phyloP scores from a whole-genome alignment of 1,140 invertebrate genomes.

The Drosophila gunungcola region DNA sequence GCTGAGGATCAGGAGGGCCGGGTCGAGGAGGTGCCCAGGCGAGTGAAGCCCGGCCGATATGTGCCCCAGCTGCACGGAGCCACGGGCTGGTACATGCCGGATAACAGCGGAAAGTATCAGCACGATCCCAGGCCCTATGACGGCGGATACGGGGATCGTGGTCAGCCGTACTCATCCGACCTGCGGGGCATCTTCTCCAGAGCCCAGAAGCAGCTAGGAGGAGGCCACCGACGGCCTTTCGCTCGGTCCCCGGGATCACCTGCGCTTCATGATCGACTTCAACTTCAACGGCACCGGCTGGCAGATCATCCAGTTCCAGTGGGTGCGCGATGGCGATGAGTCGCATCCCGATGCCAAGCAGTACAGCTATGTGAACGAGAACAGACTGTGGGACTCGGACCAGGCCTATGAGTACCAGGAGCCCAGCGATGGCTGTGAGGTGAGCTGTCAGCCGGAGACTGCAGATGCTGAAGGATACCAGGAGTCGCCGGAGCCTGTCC shows the following conservation, averaged over 20 bases:
- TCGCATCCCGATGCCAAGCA: slow-evolving; percentile 37
- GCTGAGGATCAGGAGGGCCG: slow-evolving; percentile 3
- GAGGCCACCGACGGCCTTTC: slow-evolving; percentile 29
- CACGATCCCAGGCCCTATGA: slow-evolving; percentile 77
- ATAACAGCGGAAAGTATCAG: slow-evolving; percentile 76
- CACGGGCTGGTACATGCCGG: slow-evolving; percentile 66
- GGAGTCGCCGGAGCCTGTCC: background rate
- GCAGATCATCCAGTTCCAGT: slow-evolving; percentile 78
- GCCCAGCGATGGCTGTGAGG: slow-evolving; percentile 14
- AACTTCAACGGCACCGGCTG: slow-evolving; percentile 78
- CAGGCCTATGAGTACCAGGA: slow-evolving; percentile 53
- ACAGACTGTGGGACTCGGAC: slow-evolving; percentile 60
- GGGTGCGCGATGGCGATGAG: slow-evolving; percentile 70
- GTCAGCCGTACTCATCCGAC: slow-evolving; percentile 60
- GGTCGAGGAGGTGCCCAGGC: background rate
- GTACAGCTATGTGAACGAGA: slow-evolving; percentile 71
- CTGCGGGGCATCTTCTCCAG: slow-evolving; percentile 53
- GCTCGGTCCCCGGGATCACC: slow-evolving; percentile 70
- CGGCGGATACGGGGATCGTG: slow-evolving; percentile 77
- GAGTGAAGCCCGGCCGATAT: slow-evolving; percentile 57
- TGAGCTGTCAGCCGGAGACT: slow-evolving; percentile 8
- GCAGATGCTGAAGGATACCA: background rate
- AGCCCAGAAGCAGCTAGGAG: slow-evolving; percentile 42
- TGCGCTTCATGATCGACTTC: slow-evolving; percentile 80
- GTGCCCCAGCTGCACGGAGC: slow-evolving; percentile 58